Percentiles rank a stretch among this genome's conserved stretches.
phyloP scores from a whole-genome alignment of 2,113 vertebrate genomes.

The Peromyscus polionotus region DNA sequence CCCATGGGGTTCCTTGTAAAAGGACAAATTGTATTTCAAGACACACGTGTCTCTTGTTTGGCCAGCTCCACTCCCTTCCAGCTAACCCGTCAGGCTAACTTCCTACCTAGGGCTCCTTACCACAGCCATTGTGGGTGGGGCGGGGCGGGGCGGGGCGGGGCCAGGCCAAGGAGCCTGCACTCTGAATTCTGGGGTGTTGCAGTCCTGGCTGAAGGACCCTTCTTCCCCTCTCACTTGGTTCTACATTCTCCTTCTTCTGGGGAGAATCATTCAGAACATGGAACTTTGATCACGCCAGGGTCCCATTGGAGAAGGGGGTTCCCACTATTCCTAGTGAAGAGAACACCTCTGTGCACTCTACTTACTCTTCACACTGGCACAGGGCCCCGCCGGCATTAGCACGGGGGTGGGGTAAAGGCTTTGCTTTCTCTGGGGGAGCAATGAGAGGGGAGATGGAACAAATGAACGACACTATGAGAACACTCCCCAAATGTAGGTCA shows the following conservation, averaged over 20 bases:
- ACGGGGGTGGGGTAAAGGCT: not conserved
- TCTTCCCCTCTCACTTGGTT: not conserved
- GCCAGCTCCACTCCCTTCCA: not conserved
- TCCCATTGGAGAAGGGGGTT: no score
- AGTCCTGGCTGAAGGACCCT: not conserved
- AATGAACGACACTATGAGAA: not conserved
- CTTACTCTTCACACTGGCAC: not conserved
- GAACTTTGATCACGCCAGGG: no score
- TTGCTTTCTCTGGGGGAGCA: not conserved
- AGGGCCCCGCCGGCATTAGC: not conserved
- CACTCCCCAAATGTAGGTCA: conserved; percentile 70
- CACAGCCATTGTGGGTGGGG: not conserved
- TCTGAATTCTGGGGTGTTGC: not conserved
- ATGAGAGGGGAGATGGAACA: not conserved
- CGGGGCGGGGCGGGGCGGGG: no score
- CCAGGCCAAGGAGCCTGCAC: not conserved
- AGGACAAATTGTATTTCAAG: not conserved
- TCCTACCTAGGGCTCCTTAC: not conserved
- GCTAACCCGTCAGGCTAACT: not conserved
- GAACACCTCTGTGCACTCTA: no score
- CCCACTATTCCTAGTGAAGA: not conserved
- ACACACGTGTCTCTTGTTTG: not conserved
- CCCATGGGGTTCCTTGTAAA: not conserved
- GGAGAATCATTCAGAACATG: not conserved
- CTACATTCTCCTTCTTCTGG: not conserved